Evolutionary conservation across 2,797 vertebrate genomes (phyloP).

Genomic region (Anolis apletophallus): DNA sequence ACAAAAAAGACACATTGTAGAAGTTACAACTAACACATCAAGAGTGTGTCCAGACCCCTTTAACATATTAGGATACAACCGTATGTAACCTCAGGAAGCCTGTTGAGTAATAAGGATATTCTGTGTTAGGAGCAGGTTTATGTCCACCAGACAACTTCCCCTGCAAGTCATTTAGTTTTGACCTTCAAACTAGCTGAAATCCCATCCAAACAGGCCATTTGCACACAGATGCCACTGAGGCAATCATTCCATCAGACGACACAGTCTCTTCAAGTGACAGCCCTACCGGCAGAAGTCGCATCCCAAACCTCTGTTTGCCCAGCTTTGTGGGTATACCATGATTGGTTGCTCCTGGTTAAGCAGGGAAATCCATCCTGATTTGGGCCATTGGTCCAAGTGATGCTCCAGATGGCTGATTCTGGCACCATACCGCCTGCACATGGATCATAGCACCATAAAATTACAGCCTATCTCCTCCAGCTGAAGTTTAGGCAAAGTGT

Average conservation of each 20-base stretch:
- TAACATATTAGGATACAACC: not conserved
- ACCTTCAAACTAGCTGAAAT: not conserved
- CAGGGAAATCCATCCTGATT: not conserved
- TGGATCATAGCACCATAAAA: constrained; percentile 8
- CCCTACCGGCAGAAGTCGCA: not conserved
- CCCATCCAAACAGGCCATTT: not conserved
- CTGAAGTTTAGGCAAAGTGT: not conserved
- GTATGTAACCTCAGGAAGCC: no score
- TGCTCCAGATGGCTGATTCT: not conserved
- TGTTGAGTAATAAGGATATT: not conserved
- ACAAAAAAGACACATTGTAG: not conserved
- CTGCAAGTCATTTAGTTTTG: no score
- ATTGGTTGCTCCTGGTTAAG: no score
- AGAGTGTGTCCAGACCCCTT: not conserved
- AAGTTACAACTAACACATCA: not conserved
- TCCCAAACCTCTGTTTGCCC: not conserved
- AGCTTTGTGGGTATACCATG: not conserved
- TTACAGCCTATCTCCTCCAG: not conserved
- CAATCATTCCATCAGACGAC: not conserved
- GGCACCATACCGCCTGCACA: no score
- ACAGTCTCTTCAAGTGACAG: not conserved
- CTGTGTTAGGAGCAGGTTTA: not conserved
- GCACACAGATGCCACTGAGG: no score
- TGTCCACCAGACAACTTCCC: not conserved
- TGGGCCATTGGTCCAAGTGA: not conserved